Base-by-base conservation (phyloP, 2,797 vertebrate genomes). In the Diplodus sargus region DNA sequence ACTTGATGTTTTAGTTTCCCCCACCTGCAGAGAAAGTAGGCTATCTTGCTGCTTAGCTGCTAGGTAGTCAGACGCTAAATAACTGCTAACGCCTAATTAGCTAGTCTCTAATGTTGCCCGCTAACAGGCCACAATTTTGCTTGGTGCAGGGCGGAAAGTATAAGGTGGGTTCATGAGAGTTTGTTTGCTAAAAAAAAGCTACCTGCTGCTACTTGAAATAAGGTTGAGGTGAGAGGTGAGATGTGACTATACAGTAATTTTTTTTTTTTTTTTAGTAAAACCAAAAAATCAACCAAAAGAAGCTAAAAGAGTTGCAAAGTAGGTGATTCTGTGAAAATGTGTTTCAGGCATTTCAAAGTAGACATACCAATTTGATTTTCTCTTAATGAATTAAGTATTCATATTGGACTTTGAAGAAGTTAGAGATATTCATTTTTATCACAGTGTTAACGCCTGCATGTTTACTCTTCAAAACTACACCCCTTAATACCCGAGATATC, bases 181-280 rank as follows among this genome's bases (percentile, higher is more conserved):
- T 30, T 22, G 11, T 43, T 43, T 59, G 25, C 17, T 47, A 3
- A 16, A 42, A 63, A 63, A 28, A 11, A 25, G 47, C 22, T 52
- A 13, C 28, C 16, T 23, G 11, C 48, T 28, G 28, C 15, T 39
- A 12, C 1, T 22, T 5, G 12, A 62, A 69, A 61, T 3, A 3
- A 54, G 25, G 4, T 20, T 49, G 34, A 25, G 25, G 3, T 25
- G 28, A 28, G 28, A 70, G 3, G 2, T 53, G 48, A 59, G 22
- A 14, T 0, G 1, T 45, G 4, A 12, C 17, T 4, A 16, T 9
- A n/a, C n/a, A n/a, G n/a, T n/a, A n/a, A n/a, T n/a, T n/a, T n/a
- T n/a, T n/a, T n/a, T n/a, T n/a, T n/a, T n/a, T n/a, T n/a, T n/a
- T n/a, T 1, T 0, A 18, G 22, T 6, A 28, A 28, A 62, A 20